Conservation (phyloP, 2,113 vertebrate species). For the Nothobranchius kuhntae region DNA sequence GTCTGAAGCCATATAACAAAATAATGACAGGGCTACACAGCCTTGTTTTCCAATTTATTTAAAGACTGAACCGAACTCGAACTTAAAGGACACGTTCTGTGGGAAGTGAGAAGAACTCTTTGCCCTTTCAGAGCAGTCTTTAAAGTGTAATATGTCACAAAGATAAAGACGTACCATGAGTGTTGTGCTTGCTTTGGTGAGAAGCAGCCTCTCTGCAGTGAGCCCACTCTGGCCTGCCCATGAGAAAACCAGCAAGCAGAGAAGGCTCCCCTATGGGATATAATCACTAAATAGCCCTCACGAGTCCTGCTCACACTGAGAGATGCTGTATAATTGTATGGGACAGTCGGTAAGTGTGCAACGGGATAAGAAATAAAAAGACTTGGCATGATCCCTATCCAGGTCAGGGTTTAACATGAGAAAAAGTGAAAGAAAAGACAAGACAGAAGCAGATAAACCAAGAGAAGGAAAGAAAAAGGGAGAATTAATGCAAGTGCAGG, state of each 20-base stretch:
- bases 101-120: conserved; percentile 18
- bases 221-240: conserved; percentile 46
- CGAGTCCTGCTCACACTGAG: conserved; percentile 34
- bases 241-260: conserved; percentile 45
- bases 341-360: conserved; percentile 28
- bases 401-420: conserved; percentile 53
- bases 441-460: background rate
- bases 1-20: background rate
- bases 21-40: conserved; percentile 2
- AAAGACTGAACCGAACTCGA: conserved; percentile 18
- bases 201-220: conserved; percentile 42
- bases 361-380: conserved; percentile 37
- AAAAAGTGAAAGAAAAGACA: conserved; percentile 8
- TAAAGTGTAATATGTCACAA: conserved; percentile 49
- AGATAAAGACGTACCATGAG: conserved; percentile 62
- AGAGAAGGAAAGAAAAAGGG: background rate
- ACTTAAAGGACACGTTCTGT: conserved; percentile 16
- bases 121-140: conserved; percentile 41
- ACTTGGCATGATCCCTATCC: conserved; percentile 27
- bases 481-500: conserved; percentile 5
- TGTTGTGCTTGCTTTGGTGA: conserved; percentile 39
- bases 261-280: conserved; percentile 40
- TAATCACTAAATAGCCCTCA: conserved; percentile 45
- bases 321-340: conserved; percentile 35
- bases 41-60: conserved; percentile 3